Percentiles rank a stretch among this genome's conserved stretches.
phyloP scores from a whole-genome alignment of 2,113 vertebrate species.

The Albula glossodonta region DNA sequence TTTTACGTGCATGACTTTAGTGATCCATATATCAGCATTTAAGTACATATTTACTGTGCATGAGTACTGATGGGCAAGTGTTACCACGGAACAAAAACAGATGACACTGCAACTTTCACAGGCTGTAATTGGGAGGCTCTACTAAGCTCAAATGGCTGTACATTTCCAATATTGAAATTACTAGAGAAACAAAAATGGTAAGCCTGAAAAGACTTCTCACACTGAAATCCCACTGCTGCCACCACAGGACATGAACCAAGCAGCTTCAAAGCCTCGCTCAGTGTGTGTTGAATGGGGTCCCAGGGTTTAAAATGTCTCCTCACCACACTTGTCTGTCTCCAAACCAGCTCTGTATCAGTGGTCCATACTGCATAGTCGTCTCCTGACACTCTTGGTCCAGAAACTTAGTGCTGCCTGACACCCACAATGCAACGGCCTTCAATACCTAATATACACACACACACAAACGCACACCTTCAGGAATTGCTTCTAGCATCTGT shows the following conservation, averaged over 20 bases:
- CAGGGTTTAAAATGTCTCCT: background rate
- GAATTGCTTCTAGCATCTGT: too few relatives aligned
- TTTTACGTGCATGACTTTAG: too few relatives aligned
- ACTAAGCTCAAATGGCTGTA: background rate
- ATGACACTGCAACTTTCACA: background rate
- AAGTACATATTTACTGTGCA: too few relatives aligned
- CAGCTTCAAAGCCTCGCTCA: conserved; percentile 5
- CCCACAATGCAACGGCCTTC: background rate
- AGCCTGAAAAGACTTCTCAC: background rate
- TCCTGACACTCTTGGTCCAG: background rate
- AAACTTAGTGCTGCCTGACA: background rate
- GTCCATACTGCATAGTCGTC: background rate
- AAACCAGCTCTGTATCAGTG: background rate
- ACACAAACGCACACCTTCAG: too few relatives aligned
- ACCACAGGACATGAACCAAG: background rate
- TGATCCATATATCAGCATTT: too few relatives aligned
- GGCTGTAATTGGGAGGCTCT: too few relatives aligned
- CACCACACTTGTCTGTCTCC: background rate
- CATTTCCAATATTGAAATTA: background rate
- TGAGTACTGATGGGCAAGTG: too few relatives aligned
- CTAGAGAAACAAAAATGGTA: background rate
- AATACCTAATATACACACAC: too few relatives aligned
- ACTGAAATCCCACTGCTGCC: background rate
- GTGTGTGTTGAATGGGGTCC: background rate
- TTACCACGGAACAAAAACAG: background rate